phyloP scores from a whole-genome alignment of 2,888 invertebrate genomes.

The Caenorhabditis virilis region DNA sequence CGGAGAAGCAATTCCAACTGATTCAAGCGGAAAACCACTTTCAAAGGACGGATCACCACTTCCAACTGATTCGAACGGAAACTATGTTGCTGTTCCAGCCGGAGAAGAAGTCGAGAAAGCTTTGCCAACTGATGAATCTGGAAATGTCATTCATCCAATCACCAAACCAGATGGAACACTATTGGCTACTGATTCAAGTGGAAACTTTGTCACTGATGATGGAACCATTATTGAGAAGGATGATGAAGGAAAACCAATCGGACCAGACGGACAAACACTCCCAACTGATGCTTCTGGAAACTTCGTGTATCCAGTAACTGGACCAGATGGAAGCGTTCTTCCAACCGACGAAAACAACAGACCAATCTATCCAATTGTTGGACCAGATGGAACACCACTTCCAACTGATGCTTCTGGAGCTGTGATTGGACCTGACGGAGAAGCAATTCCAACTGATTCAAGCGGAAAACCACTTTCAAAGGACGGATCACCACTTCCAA shows the following conservation, averaged over 20 bases:
- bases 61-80: slow-evolving; percentile 22
- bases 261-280: slow-evolving; percentile 13
- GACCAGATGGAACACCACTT: slow-evolving; percentile 18
- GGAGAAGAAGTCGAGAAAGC: slow-evolving; percentile 10
- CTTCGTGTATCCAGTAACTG: slow-evolving; percentile 33
- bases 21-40: slow-evolving; percentile 20
- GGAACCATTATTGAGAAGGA: slow-evolving; percentile 24
- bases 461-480: slow-evolving; percentile 25
- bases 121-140: slow-evolving; percentile 21
- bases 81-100: slow-evolving; percentile 15
- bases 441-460: slow-evolving; percentile 20
- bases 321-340: slow-evolving; percentile 20
- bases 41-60: slow-evolving; percentile 33
- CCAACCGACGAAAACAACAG: slow-evolving; percentile 35
- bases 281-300: slow-evolving; percentile 47
- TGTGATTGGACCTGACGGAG: slow-evolving; percentile 35
- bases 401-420: slow-evolving; percentile 32
- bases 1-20: slow-evolving; percentile 23
- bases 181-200: slow-evolving; percentile 23
- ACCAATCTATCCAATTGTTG: slow-evolving; percentile 21
- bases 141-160: slow-evolving; percentile 21
- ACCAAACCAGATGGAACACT: slow-evolving; percentile 19
- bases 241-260: slow-evolving; percentile 43
- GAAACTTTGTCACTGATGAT: slow-evolving; percentile 19
- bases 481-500: slow-evolving; percentile 35